These are phyloP conservation scores for Argyrosomus regius DNA, from an alignment of 2,797 vertebrate species.

Conservation along the genomic window DNA sequence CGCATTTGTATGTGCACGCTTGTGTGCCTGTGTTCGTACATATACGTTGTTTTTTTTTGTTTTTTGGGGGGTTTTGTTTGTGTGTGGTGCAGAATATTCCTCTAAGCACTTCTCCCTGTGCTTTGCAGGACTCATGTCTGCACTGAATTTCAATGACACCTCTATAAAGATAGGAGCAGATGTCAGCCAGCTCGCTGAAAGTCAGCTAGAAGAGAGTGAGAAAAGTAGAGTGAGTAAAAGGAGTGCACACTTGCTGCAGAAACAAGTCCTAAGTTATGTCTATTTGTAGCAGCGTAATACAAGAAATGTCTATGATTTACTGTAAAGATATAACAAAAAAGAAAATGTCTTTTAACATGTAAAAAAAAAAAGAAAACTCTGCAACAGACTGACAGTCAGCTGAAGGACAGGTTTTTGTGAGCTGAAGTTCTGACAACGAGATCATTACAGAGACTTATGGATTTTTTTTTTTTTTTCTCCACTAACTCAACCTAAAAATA, in stretches of 20 bases:
- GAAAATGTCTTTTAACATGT: slow-evolving; percentile 21
- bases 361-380: slow-evolving; percentile 16
- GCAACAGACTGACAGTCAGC: slow-evolving; percentile 6
- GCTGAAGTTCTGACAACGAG: slow-evolving; percentile 30
- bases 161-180: slow-evolving; percentile 80
- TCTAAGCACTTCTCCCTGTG: slow-evolving; percentile 72
- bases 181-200: slow-evolving; percentile 76
- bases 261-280: slow-evolving; percentile 42
- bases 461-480: slow-evolving; percentile 40
- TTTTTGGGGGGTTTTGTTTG: slow-evolving; percentile 41
- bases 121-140: slow-evolving; percentile 75
- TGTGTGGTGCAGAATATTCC: slow-evolving; percentile 69
- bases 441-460: slow-evolving; percentile 55
- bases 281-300: slow-evolving; percentile 52
- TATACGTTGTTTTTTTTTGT: neutral
- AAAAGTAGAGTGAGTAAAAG: slow-evolving; percentile 60
- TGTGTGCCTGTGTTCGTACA: slow-evolving; percentile 21
- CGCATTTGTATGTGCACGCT: slow-evolving; percentile 9
- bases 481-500: slow-evolving; percentile 48
- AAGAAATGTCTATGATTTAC: slow-evolving; percentile 5
- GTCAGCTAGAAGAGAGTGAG: slow-evolving; percentile 70
- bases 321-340: slow-evolving; percentile 24
- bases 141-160: slow-evolving; percentile 82
- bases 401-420: slow-evolving; percentile 50
- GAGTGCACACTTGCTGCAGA: slow-evolving; percentile 54